These are phyloP conservation scores for Rallus limicola DNA, from an alignment of 2,113 vertebrate genomes.

Conservation along the genomic window DNA sequence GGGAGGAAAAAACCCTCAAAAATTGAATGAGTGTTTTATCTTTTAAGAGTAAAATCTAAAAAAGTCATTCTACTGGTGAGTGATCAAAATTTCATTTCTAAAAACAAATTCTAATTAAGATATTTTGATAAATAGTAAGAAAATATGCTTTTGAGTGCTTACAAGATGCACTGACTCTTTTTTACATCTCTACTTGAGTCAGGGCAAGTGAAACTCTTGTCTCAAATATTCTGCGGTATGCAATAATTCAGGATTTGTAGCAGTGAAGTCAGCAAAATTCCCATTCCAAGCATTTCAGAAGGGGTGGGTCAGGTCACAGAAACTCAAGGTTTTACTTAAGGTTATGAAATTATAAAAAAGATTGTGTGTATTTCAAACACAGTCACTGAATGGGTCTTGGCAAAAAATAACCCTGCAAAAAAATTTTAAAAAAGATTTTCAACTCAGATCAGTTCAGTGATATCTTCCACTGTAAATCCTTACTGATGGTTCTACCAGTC, in stretches of 20 bases:
- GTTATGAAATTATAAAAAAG: not conserved
- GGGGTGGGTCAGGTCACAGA: not conserved
- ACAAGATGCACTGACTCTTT: not conserved
- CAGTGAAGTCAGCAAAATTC: not conserved
- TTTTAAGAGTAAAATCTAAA: constrained; percentile 27
- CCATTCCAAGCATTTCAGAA: not conserved
- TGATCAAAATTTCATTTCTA: constrained; percentile 58
- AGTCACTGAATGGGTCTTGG: not conserved
- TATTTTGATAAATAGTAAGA: constrained; percentile 23
- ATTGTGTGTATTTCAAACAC: not conserved
- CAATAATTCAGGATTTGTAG: not conserved
- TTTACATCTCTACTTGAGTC: not conserved
- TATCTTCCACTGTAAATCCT: not conserved
- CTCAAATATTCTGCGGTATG: not conserved
- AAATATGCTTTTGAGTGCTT: constrained; percentile 18
- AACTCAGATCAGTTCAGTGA: not conserved
- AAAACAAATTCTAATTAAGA: constrained; percentile 17
- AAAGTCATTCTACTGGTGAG: constrained; percentile 28
- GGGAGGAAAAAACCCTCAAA: not conserved
- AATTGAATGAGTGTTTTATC: constrained; percentile 47
- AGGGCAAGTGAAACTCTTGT: not conserved
- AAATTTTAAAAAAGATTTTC: not conserved
- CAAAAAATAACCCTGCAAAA: not conserved
- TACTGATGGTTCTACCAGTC: not conserved
- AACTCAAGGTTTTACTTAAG: not conserved